Percentiles rank a stretch among this genome's conserved stretches.
Conservation (phyloP, 1,140 invertebrate species). For the Pseudachorutes palmiensis region DNA sequence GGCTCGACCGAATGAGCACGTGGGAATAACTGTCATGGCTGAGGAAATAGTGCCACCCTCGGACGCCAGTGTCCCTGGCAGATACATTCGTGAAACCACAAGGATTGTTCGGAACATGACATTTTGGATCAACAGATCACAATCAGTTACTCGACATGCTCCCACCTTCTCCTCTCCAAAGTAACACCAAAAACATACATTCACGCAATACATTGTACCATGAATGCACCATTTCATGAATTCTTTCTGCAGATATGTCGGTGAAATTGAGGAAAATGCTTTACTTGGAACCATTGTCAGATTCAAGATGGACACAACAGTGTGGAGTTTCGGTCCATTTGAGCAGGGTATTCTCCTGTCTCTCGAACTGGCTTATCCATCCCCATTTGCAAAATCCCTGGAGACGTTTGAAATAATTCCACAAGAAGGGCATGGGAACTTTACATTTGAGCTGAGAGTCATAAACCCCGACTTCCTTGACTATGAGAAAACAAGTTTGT, state of each 20-base stretch:
- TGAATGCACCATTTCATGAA: too few relatives aligned
- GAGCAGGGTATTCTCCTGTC: not conserved
- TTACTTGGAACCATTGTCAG: conserved; percentile 63
- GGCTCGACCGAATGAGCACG: conserved; percentile 64
- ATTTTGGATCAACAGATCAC: conserved; percentile 26
- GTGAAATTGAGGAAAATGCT: conserved; percentile 70
- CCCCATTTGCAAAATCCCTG: not conserved
- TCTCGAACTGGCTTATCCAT: not conserved
- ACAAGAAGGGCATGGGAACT: conserved; percentile 68
- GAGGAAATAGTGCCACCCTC: conserved; percentile 57
- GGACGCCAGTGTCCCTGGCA: not conserved
- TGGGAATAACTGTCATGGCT: conserved; percentile 70
- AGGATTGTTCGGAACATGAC: conserved; percentile 26
- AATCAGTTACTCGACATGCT: too few relatives aligned
- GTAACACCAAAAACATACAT: too few relatives aligned
- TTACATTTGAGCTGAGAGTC: conserved; percentile 71
- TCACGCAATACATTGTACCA: too few relatives aligned
- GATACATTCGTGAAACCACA: not conserved
- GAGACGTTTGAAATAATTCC: conserved; percentile 72
- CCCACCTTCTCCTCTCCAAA: conserved; percentile 30
- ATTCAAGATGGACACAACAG: conserved; percentile 55
- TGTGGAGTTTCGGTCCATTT: conserved; percentile 25
- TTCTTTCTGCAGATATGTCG: conserved; percentile 53
- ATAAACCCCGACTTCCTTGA: conserved; percentile 71
- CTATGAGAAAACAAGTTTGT: conserved; percentile 64